Evolutionary conservation across 2,113 vertebrate genomes (phyloP).

Genomic region (Tachuris rubrigastra): DNA sequence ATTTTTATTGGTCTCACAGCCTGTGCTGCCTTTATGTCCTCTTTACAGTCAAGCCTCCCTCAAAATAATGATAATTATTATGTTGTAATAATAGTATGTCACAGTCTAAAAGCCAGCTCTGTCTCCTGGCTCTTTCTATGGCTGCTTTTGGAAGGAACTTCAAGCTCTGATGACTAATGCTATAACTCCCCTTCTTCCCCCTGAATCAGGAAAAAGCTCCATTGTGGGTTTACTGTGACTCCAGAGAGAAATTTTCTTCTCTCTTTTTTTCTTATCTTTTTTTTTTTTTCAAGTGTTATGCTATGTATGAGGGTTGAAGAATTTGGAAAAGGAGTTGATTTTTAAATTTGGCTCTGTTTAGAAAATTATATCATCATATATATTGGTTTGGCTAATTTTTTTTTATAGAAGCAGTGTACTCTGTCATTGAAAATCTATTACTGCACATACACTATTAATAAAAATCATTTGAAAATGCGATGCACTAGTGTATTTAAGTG

Average conservation of each 20-base stretch:
- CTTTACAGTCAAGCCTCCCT: constrained; percentile 6
- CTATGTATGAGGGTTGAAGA: neutral
- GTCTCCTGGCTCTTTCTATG: neutral
- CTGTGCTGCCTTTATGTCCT: constrained; percentile 1
- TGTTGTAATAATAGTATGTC: constrained; percentile 20
- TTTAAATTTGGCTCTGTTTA: neutral
- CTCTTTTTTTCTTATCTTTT: too few relatives aligned
- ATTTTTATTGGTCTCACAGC: constrained; percentile 22
- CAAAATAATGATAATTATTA: constrained; percentile 37
- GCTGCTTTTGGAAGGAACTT: constrained; percentile 13
- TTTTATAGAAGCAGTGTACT: neutral
- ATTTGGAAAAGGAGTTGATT: neutral
- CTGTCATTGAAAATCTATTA: constrained; percentile 33
- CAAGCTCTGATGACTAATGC: constrained; percentile 14
- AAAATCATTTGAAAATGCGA: constrained; percentile 18
- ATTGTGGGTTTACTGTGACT: neutral
- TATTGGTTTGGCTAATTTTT: neutral
- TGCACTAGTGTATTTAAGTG: constrained; percentile 8
- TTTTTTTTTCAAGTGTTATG: neutral
- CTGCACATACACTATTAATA: neutral
- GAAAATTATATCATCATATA: neutral
- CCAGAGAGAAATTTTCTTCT: neutral
- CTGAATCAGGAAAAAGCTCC: neutral
- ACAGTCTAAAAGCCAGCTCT: constrained; percentile 24
- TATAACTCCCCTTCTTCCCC: neutral